Evolutionary conservation across 2,888 invertebrate genomes (phyloP).

Genomic region (Agrochola macilenta): DNA sequence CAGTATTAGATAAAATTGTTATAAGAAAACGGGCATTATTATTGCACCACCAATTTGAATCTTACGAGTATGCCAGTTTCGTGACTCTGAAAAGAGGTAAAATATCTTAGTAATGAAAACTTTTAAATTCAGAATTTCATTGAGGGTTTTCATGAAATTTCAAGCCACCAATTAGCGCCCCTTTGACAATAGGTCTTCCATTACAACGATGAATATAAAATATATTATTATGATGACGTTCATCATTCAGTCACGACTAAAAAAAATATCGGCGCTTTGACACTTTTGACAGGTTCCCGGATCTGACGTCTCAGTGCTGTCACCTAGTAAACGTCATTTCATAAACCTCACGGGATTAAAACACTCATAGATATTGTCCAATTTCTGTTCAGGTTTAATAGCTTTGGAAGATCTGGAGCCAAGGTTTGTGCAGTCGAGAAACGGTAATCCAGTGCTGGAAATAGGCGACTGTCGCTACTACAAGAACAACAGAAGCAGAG

Average conservation of each 20-base stretch:
- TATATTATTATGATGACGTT: neutral
- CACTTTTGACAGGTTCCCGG: too few relatives aligned
- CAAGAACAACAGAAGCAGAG: slow-evolving; percentile 54
- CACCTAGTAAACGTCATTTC: too few relatives aligned
- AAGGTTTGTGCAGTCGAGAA: slow-evolving; percentile 29
- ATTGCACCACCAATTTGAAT: neutral
- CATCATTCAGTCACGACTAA: too few relatives aligned
- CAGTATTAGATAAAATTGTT: slow-evolving; percentile 7
- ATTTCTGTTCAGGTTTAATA: slow-evolving; percentile 26
- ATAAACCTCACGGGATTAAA: neutral
- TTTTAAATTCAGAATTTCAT: neutral
- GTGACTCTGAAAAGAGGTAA: neutral
- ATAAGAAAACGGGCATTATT: slow-evolving; percentile 11
- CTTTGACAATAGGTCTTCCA: neutral
- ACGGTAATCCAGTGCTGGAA: slow-evolving; percentile 51
- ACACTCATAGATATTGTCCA: neutral
- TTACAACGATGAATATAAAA: neutral
- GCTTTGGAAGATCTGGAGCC: slow-evolving; percentile 16
- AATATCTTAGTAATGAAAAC: neutral
- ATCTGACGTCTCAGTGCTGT: neutral
- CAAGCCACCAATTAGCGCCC: too few relatives aligned
- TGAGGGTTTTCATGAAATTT: too few relatives aligned
- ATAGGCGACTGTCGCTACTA: slow-evolving; percentile 59
- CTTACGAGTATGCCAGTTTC: neutral
- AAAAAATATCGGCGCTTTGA: too few relatives aligned